A percentile compares a stretch with the other conserved stretches of the same genome.
phyloP scores from a whole-genome alignment of 2,797 vertebrate genomes.

The Bradypus variegatus region DNA sequence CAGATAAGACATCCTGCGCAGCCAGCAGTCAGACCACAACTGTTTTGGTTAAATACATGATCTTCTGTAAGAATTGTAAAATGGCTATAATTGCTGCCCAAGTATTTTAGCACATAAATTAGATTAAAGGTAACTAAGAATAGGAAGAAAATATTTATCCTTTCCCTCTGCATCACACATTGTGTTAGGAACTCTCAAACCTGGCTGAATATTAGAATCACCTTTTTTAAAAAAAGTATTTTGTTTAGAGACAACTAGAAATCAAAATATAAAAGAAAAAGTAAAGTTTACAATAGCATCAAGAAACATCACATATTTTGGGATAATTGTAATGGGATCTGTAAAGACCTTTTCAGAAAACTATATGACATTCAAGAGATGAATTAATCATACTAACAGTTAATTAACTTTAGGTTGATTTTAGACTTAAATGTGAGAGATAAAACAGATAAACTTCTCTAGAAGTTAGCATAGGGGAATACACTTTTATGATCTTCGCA shows the following conservation, averaged over 20 bases:
- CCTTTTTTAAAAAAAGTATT: background rate
- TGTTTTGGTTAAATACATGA: background rate
- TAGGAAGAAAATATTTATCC: background rate
- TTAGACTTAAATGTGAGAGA: no score
- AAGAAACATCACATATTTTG: no score
- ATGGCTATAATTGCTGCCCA: background rate
- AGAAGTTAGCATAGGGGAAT: no score
- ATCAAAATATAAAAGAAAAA: background rate
- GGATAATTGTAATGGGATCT: no score
- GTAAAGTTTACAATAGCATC: no score
- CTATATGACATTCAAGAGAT: no score
- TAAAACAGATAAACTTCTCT: no score
- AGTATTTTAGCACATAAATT: background rate
- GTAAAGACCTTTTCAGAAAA: no score
- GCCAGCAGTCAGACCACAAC: background rate
- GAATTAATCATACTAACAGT: no score
- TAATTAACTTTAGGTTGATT: no score
- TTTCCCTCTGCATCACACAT: background rate
- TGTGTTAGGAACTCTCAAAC: background rate
- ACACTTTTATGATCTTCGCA: no score
- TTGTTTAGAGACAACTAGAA: background rate
- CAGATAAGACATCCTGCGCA: background rate
- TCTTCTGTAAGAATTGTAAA: slow-evolving; percentile 7
- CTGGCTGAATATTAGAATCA: no score
- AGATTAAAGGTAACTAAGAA: background rate